Evolutionary conservation across 2,797 vertebrate genomes (phyloP), one percentile per base, ranked within the genome.

Genomic region (Gymnoscopelus microlampas): DNA sequence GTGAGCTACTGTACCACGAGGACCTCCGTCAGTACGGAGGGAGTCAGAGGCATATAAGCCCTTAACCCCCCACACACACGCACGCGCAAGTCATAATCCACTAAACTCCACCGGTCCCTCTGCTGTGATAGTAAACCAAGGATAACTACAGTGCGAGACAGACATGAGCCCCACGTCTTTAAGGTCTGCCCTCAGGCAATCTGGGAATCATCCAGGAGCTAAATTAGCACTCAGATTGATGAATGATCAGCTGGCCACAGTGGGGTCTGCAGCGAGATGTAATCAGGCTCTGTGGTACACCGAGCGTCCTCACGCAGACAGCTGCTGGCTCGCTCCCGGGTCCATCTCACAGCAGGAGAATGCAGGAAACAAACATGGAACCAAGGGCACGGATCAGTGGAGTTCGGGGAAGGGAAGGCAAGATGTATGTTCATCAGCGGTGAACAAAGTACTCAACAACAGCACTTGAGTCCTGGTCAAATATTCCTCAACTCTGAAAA

Each of bases 1-100:
- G 78, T 88, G 88, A 91, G 90, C 89, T 92, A 90, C 91, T 89
- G 90, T 85, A 83, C 89, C 82, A 23, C 78, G 39, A 89, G 88
- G 85, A 89, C 55, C 80, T 70, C 56, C 60, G 81, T 79, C 76
- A 82, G 77, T 60, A 68, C 57, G 78, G 76, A 80, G 80, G 66
- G 77, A 81, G 70, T 57, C 66, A 61, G 71, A 73, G 81, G 76
- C 73, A 78, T 87, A 81, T 87, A 81, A 66, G 74, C 82, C 76
- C 83, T 54, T 23, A 80, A 76, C 81, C 79, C 70, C 54, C 81
- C 68, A 49, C 88, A 75, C 66, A 68, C 67, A 78, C 60, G 73
- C 80, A 83, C 73, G 66, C 4, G 19, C 51, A 53, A 7, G 71
- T 68, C 80, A 75, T 72, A 88, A 87, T 80, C 75, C 78, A 61